phyloP scores from a whole-genome alignment of 2,888 invertebrate genomes.

The Leptura quadrifasciata region DNA sequence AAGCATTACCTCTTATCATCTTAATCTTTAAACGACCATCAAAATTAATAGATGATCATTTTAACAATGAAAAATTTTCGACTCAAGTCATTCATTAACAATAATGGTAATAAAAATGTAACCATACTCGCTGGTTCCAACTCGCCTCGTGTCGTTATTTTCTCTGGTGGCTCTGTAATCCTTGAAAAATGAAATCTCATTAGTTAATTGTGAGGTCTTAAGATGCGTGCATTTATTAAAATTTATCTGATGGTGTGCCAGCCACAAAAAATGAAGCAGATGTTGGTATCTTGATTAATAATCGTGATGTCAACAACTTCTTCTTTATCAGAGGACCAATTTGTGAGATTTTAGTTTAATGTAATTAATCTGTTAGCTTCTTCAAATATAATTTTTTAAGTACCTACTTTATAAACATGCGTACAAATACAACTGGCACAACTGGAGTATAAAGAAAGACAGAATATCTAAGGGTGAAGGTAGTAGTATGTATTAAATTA shows the following conservation, averaged over 20 bases:
- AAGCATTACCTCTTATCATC: not conserved
- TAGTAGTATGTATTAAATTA: no score
- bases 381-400: no score
- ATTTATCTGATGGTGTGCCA: constrained; percentile 28
- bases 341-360: not conserved
- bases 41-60: not conserved
- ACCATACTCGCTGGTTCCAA: not conserved
- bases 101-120: constrained; percentile 16
- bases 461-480: no score
- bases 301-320: constrained; percentile 36
- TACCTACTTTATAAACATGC: no score
- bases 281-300: constrained; percentile 37
- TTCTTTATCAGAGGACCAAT: not conserved
- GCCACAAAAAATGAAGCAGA: constrained; percentile 29
- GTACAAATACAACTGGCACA: no score
- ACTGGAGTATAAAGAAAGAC: no score
- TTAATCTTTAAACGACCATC: constrained; percentile 10
- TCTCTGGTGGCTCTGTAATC: constrained; percentile 2
- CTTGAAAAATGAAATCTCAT: constrained; percentile 19
- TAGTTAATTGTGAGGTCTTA: constrained; percentile 27
- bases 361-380: not conserved
- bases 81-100: constrained; percentile 17
- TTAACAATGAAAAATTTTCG: not conserved
- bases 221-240: constrained; percentile 28
- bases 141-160: not conserved